A percentile compares a stretch with the other conserved stretches of the same genome.
phyloP scores from a whole-genome alignment of 2,797 vertebrate species.

The Gallirallus australis region DNA sequence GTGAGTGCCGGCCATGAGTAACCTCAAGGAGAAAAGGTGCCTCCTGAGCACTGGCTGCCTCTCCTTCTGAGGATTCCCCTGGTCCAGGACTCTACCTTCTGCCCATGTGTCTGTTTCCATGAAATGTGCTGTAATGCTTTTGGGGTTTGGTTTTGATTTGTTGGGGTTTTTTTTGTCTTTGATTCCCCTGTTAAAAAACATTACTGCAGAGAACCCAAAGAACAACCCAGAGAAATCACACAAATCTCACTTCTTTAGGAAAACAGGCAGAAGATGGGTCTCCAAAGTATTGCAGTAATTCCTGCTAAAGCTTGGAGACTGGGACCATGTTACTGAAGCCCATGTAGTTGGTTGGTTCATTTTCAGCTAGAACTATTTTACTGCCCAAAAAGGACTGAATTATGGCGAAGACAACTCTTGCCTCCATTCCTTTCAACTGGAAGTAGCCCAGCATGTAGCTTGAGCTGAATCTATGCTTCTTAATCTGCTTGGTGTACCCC shows the following conservation, averaged over 20 bases:
- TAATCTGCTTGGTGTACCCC: background rate
- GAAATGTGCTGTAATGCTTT: background rate
- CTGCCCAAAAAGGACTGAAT: background rate
- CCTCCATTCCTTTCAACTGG: background rate
- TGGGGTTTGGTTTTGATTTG: no score
- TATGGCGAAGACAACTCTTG: background rate
- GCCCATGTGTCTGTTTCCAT: background rate
- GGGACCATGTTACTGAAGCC: background rate
- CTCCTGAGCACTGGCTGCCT: accelerated
- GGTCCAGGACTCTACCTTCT: accelerated
- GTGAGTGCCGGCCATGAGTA: accelerated
- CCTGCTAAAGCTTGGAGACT: background rate
- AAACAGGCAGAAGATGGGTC: background rate
- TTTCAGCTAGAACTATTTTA: background rate
- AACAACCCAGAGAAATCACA: background rate
- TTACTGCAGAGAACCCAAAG: background rate
- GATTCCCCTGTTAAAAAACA: background rate
- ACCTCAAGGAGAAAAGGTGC: background rate
- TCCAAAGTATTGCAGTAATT: background rate
- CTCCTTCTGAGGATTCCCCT: background rate
- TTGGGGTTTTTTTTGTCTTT: background rate
- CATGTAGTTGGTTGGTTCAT: background rate
- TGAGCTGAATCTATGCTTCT: background rate
- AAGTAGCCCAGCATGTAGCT: background rate
- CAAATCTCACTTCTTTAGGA: background rate